A percentile compares a stretch with the other conserved stretches of the same genome.
Evolutionary conservation across 2,797 vertebrate genomes (phyloP).

Genomic region (Premnoplex brunnescens): DNA sequence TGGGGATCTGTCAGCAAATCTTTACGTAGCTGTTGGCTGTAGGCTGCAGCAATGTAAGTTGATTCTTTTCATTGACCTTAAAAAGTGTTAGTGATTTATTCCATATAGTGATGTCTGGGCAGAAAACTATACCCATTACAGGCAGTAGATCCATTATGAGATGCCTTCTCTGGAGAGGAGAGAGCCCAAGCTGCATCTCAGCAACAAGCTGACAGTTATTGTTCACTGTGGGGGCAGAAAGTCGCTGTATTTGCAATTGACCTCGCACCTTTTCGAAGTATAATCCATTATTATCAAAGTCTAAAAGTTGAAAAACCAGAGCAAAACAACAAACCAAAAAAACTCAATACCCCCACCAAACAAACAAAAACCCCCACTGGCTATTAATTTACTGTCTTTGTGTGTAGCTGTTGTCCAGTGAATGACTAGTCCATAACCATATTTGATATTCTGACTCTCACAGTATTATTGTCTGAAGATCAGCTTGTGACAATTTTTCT

Average conservation of each 20-base stretch:
- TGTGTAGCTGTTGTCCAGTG: background rate
- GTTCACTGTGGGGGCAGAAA: background rate
- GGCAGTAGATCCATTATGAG: background rate
- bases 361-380: background rate
- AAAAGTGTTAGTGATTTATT: background rate
- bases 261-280: background rate
- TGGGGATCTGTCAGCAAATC: background rate
- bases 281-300: background rate
- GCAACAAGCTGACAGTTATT: background rate
- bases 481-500: background rate
- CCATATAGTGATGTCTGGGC: background rate
- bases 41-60: background rate
- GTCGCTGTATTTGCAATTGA: background rate
- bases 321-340: background rate
- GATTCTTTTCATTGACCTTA: background rate
- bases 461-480: background rate
- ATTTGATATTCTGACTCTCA: background rate
- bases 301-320: background rate
- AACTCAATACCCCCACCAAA: rapidly evolving
- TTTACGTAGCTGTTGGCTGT: background rate
- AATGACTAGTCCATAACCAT: background rate
- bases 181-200: background rate
- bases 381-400: background rate
- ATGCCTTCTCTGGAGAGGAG: background rate
- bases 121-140: background rate